Evolutionary conservation across 1,140 invertebrate species (phyloP).

Genomic region (Apocrypta bakeri): DNA sequence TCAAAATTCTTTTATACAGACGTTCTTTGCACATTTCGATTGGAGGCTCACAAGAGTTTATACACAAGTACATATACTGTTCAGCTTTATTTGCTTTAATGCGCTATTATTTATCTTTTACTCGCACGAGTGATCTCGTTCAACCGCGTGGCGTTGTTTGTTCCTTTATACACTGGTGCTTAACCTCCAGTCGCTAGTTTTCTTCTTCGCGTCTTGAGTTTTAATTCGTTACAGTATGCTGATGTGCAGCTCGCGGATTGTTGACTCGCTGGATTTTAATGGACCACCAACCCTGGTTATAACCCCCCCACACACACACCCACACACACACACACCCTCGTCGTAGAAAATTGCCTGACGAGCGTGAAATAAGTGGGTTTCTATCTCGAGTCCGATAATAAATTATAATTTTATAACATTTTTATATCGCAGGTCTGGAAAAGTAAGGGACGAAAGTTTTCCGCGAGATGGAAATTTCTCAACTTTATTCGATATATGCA

Average conservation of each 20-base stretch:
- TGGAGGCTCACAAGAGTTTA: neutral
- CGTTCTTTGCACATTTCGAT: no score
- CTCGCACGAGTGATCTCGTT: neutral
- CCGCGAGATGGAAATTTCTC: neutral
- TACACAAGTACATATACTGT: neutral
- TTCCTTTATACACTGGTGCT: neutral
- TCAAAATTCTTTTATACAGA: no score
- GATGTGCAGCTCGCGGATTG: neutral
- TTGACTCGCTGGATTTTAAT: neutral
- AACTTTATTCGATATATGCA: neutral
- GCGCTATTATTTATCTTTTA: neutral
- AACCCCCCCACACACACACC: no score
- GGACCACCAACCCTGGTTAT: no score
- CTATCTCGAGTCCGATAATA: neutral
- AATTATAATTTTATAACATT: constrained; percentile 4
- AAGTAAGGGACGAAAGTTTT: no score
- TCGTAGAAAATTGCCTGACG: no score
- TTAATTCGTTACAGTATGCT: neutral
- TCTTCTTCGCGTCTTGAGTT: neutral
- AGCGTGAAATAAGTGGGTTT: neutral
- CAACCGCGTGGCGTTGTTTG: neutral
- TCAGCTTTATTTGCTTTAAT: neutral
- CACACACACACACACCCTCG: no score
- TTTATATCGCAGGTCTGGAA: neutral
- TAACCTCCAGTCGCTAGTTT: neutral